A percentile compares a stretch with the other conserved stretches of the same genome.
phyloP scores from a whole-genome alignment of 2,888 invertebrate species.

The Rhodophaea formosa region DNA sequence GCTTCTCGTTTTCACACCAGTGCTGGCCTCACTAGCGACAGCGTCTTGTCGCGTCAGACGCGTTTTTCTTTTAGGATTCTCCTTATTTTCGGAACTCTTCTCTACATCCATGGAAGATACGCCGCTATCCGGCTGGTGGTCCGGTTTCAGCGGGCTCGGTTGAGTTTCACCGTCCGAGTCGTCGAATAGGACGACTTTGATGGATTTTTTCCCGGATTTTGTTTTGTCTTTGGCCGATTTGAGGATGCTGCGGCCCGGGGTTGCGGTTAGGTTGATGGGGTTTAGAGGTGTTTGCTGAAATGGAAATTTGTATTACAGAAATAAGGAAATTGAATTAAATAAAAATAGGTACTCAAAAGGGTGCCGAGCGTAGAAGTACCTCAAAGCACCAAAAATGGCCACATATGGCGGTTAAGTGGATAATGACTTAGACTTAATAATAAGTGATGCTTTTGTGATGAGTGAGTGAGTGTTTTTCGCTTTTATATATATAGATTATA shows the following conservation, averaged over 20 bases:
- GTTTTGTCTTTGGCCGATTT: conserved; percentile 42
- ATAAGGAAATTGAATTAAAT: too few relatives aligned
- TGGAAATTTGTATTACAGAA: neutral
- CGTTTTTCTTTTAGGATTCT: conserved; percentile 40
- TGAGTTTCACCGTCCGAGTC: conserved; percentile 35
- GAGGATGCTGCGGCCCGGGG: conserved; percentile 66
- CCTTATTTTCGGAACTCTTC: conserved; percentile 41
- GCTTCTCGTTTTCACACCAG: conserved; percentile 49
- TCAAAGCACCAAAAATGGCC: too few relatives aligned
- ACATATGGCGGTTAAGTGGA: too few relatives aligned
- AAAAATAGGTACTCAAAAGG: too few relatives aligned
- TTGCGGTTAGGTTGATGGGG: conserved; percentile 49
- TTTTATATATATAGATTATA: too few relatives aligned
- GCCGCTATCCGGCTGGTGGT: conserved; percentile 28
- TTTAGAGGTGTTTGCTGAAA: conserved; percentile 45
- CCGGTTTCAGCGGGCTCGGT: conserved; percentile 13
- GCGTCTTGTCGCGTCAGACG: conserved; percentile 50
- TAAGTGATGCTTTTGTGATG: too few relatives aligned
- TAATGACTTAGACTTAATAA: too few relatives aligned
- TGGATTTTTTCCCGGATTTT: conserved; percentile 50
- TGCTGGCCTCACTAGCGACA: conserved; percentile 30
- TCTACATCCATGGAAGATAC: conserved; percentile 38
- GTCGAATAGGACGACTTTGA: conserved; percentile 62
- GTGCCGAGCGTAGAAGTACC: too few relatives aligned
- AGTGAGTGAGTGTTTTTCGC: too few relatives aligned